Evolutionary conservation across 1,140 invertebrate species (phyloP), one percentile per base, ranked within the genome.

Genomic region (Pseudomyrmex flavicornis): DNA sequence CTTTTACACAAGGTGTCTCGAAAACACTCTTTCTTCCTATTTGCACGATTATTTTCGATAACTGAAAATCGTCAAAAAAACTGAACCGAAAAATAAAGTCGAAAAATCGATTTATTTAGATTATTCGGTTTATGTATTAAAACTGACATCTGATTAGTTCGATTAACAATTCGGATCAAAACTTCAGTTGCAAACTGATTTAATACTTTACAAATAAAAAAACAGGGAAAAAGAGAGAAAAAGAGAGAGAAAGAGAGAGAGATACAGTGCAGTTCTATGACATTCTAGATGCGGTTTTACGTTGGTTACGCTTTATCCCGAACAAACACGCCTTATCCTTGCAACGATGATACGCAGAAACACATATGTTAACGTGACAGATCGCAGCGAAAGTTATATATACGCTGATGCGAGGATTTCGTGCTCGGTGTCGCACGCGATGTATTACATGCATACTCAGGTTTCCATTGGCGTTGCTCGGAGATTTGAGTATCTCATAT

Each of bases 401-500:
- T 58, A 70, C 54, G 54, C 59, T 80, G 66, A 80, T 72, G 65
- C 76, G 56, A 80, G 54, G 66, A 80, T 80, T 80, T 80, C 76
- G 68, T 80, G 66, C 76, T 72, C 44, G 44, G 1, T 15, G 10
- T 80, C 66, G 22, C 66, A 72, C 66, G 76, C 76, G 54, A 80
- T 72, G 66, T 70, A 80, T 80, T 80, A 80, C 56, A 80, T 72
- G 66, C 62, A 77, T 77, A 77, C 12, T 44, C 66, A 70, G 72
- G 76, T 80, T 80, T 80, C 66, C 76, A 80, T 72, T 80, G 54
- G 66, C 22, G 20, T 80, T 80, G 44, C 44, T 59, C 54, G 12
- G 46, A 59, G 54, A 70, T 80, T 70, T 59, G 54, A 72, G 54
- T 35, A 59, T 54, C 74, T 35, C 61, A 22, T 72, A 66, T 80